Evolutionary conservation across 2,797 vertebrate species (phyloP).

Genomic region (Smutsia temminckii): DNA sequence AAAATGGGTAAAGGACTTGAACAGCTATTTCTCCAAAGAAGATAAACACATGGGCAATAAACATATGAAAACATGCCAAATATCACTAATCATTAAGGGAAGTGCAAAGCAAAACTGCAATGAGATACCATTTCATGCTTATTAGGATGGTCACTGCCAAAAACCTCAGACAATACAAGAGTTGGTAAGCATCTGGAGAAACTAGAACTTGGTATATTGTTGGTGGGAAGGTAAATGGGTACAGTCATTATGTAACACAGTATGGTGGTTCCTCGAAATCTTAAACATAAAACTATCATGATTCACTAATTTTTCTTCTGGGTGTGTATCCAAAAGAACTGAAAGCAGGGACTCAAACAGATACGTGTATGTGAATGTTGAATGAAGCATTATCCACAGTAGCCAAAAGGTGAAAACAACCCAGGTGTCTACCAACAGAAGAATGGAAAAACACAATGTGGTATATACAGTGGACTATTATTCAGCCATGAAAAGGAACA

Average conservation of each 20-base stretch:
- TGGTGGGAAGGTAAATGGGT: not conserved
- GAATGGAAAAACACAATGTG: not conserved
- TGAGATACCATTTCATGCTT: not conserved
- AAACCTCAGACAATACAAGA: not conserved
- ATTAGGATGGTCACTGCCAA: not conserved
- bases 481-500: not conserved
- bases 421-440: not conserved
- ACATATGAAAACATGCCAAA: not conserved
- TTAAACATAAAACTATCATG: not conserved
- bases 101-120: constrained; percentile 7
- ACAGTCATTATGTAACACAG: not conserved
- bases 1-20: not conserved
- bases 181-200: not conserved
- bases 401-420: constrained; percentile 18
- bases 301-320: not conserved
- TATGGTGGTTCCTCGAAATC: not conserved
- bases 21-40: constrained; percentile 5
- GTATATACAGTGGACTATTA: not conserved
- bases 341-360: not conserved
- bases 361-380: not conserved
- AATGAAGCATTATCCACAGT: not conserved
- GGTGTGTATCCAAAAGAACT: not conserved
- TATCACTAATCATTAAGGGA: not conserved
- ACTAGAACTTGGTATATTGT: not conserved
- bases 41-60: not conserved